Evolutionary conservation across 2,797 vertebrate species (phyloP), one percentile per base, ranked within the genome.

Genomic region (Fringilla coelebs): DNA sequence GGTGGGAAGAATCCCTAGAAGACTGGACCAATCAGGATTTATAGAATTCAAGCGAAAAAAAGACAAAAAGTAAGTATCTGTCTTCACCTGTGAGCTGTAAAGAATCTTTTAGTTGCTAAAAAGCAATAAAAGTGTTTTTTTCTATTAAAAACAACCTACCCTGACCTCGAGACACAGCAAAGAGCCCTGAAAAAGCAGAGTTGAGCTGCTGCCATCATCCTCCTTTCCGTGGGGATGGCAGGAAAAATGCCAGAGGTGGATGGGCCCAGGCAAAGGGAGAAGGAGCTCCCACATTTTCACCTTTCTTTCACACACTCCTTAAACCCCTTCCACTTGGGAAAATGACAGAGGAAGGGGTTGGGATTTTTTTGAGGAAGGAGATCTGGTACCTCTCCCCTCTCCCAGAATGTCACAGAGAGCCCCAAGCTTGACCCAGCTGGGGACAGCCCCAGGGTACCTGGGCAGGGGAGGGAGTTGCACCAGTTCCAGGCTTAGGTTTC

Each of bases 81-180:
- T 86, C 9, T 31, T 62, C 11, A 25, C 2, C 52, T 25, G 24
- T 46, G 60, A 61, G 60, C 24, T 7, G 63, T 85, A 80, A 90
- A 90, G 26, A 66, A 20, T 49, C 61, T 80, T 76, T 72, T 9
- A 11, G 13, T 40, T 73, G 81, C 31, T 78, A 45, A 57, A 85
- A 85, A 88, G 75, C 75, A 96, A 91, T 94, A 93, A 96, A 95
- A 15, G 7, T 38, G 15, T 4, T 2, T 4, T 88, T 95, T 94
- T 89, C 13, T 91, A 90, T 20, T 57, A 6, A 65, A 63, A 81
- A 48, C 7, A 40, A 36, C 9, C 10, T 5, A 0, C 28, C 13
- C 10, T 10, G 25, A 62, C 2, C 13, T 18, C 13, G 1, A 65
- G 31, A 11, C 6, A 3, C n/a, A 22, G 65, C 13, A 14, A 17